Base-by-base conservation (phyloP, 2,113 vertebrate species). In the Thunnus thynnus region DNA sequence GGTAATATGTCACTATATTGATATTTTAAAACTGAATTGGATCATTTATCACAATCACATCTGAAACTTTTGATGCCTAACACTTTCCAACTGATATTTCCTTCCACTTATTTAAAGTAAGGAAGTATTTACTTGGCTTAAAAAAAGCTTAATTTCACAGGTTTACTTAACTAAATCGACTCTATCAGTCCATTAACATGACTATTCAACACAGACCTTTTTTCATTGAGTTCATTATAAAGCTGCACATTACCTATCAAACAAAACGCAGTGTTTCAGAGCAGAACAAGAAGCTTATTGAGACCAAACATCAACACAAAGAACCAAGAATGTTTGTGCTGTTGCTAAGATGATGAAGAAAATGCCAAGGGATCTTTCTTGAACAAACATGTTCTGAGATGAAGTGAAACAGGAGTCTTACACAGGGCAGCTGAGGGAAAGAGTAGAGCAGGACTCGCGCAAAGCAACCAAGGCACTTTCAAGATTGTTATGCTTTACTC, bases 361-460 rank as follows among this genome's bases (percentile, higher is more conserved):
- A 65, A 61, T n/a, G 22, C 41, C n/a, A 48, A 54, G 14, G 18
- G 32, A 55, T 61, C 36, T 10, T 13, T 32, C 66, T 61, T 46
- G 32, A n/a, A 62, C 46, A 41, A 41, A 41, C 36, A 41, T 41
- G 7, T 41, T 41, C 7, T 41, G 9, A 41, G 36, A 41, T 41
- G 36, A 41, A 41, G 36, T 41, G 36, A 41, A 41, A 41, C 8
- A 41, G 36, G 36, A 3, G 54, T 66, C 66, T 50, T 48, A 57
- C 17, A 66, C 46, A 41, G 46, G 51, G 17, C 52, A 70, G 41
- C 44, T 47, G 16, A 64, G 52, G 60, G 46, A 62, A 72, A 18
- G 8, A 58, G 30, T 4, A 32, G 2, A 50, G 16, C 5, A 20
- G 25, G 6, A 65, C 44, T 11, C 36, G 7, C 27, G 10, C 20